Conservation (phyloP, 2,888 invertebrate species). For the Sinodicranocentrus sp. region DNA sequence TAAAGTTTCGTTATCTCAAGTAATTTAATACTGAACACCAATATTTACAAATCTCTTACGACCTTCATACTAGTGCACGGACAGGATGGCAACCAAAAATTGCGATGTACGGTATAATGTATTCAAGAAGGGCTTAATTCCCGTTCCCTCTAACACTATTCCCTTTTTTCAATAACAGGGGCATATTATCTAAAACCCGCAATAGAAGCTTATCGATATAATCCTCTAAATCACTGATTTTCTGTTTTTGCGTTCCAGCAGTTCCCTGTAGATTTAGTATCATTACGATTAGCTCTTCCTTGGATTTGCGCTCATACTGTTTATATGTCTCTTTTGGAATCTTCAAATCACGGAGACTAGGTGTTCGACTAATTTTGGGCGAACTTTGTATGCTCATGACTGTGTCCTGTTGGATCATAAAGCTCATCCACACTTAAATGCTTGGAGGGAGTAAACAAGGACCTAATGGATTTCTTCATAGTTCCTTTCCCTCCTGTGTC, state of each 20-base stretch:
- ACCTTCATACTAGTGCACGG: too few relatives aligned
- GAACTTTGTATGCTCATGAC: background rate
- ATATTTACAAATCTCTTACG: too few relatives aligned
- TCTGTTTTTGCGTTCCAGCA: conserved; percentile 89
- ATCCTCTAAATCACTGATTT: conserved; percentile 94
- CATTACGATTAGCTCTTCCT: conserved; percentile 90
- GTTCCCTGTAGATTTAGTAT: conserved; percentile 90
- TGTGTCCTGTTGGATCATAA: background rate
- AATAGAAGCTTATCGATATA: conserved; percentile 94
- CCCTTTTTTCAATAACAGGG: conserved; percentile 88
- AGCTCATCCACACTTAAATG: conserved; percentile 54
- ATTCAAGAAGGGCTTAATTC: background rate
- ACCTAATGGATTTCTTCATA: conserved; percentile 29
- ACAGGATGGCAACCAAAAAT: too few relatives aligned
- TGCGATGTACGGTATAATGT: too few relatives aligned
- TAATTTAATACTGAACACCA: too few relatives aligned
- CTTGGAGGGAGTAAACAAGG: conserved; percentile 52
- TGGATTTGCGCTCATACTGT: conserved; percentile 55
- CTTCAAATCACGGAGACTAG: conserved; percentile 44
- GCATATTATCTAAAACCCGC: conserved; percentile 96
- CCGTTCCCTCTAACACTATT: conserved; percentile 29
- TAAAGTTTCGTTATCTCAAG: too few relatives aligned
- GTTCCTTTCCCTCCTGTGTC: conserved; percentile 44
- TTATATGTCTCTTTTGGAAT: conserved; percentile 57
- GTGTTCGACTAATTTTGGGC: background rate